phyloP scores from a whole-genome alignment of 2,888 invertebrate species.

The Sycophila texana region DNA sequence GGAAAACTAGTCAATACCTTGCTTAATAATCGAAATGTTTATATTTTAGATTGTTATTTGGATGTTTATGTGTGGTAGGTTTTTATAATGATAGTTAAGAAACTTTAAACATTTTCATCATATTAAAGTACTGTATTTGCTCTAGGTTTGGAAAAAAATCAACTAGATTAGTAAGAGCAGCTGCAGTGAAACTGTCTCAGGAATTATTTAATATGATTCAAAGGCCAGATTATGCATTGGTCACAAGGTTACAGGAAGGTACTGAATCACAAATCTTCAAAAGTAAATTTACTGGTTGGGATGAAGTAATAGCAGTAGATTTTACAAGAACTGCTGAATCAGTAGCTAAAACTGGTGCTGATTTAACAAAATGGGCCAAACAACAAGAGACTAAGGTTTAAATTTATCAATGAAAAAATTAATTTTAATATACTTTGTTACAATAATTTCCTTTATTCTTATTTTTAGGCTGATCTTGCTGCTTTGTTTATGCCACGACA shows the following conservation, averaged over 20 bases:
- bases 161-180: constrained; percentile 94
- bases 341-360: constrained; percentile 96
- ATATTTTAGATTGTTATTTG: constrained; percentile 94
- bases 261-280: constrained; percentile 96
- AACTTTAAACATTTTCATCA: constrained; percentile 16
- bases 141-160: constrained; percentile 97
- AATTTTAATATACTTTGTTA: no score
- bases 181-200: constrained; percentile 96
- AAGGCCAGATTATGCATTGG: constrained; percentile 90
- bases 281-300: constrained; percentile 98
- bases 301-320: constrained; percentile 99
- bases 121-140: constrained; percentile 4
- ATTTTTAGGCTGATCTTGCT: constrained; percentile 89
- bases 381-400: constrained; percentile 88
- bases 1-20: constrained; percentile 86
- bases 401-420: constrained; percentile 5
- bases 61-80: constrained; percentile 96
- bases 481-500: constrained; percentile 97
- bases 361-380: constrained; percentile 93
- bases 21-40: constrained; percentile 94
- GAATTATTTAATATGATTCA: constrained; percentile 97
- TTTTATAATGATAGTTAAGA: constrained; percentile 1
- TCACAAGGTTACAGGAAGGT: constrained; percentile 94
- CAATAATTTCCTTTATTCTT: constrained; percentile 39
- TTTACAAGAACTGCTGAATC: constrained; percentile 99